Evolutionary conservation across 37 sponge, comb jelly and placozoan species (phyloP), one percentile per base, ranked within the genome.

Genomic region (Bolinopsis microptera): DNA sequence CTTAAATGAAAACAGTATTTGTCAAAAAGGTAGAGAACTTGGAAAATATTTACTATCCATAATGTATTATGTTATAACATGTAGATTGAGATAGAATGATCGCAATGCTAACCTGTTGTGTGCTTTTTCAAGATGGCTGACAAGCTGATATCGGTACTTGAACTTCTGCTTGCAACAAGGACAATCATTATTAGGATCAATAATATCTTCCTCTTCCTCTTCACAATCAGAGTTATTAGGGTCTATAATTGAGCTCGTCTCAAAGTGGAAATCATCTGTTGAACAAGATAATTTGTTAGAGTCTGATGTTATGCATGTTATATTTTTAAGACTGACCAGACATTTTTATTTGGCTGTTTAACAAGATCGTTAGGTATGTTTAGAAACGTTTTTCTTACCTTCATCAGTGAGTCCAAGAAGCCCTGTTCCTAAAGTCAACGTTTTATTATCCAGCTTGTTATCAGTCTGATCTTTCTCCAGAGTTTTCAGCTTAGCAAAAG

Each of bases 101-200:
- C n/a, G n/a, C n/a, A 48, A 48, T 48, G 13, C 61, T 48, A 9
- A 86, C 90, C 90, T 86, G 48, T 86, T 39, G 31, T 86, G 90
- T 0, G 39, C 35, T 34, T 86, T 86, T 38, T 86, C 90, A 35
- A 86, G 90, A 86, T 86, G 90, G 24, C 61, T 41, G 90, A 86
- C 28, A 86, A 86, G 90, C 61, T 41, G 41, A 25, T 86, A 41
- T n/a, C 90, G n/a, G 22, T 86, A 39, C 8, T 24, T 86, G 24
- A 86, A 86, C 26, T 38, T 41, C 36, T 34, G 3, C 1, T 41
- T 38, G 30, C 90, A 86, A 34, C 90, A 86, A 22, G 90, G 90
- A 27, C 90, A 86, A 22, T 39, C 41, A 41, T 41, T 86, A 32
- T 32, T 34, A 34, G 80, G 80, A 40, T 39, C 90, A 39, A 38